Conservation (phyloP, 2,113 vertebrate species). For the Oryzias celebensis region DNA sequence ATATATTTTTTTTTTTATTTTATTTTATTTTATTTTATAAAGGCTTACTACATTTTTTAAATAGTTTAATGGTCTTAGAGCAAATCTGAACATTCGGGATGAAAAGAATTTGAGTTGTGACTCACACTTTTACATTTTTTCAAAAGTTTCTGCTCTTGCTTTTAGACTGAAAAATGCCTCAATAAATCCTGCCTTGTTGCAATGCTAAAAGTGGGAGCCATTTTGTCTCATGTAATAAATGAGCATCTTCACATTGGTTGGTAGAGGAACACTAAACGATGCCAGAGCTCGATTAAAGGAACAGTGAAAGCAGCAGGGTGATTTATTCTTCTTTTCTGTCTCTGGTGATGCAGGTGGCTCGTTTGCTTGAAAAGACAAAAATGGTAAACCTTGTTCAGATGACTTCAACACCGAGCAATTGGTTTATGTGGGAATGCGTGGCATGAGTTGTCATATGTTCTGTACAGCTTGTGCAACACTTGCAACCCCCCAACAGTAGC, state of each 20-base stretch:
- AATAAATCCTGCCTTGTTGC: constrained; percentile 45
- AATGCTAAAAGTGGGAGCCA: constrained; percentile 39
- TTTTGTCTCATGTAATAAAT: constrained; percentile 67
- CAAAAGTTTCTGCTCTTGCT: no score
- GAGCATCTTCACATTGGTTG: constrained; percentile 61
- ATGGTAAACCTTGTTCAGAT: no score
- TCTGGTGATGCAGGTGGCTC: constrained; percentile 28
- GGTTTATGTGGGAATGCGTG: constrained; percentile 28
- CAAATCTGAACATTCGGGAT: no score
- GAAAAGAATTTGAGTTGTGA: no score
- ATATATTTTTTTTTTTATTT: no score
- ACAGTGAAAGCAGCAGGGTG: constrained; percentile 60
- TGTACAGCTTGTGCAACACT: constrained; percentile 23
- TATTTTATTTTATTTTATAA: no score
- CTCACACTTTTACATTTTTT: no score
- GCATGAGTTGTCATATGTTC: constrained; percentile 51
- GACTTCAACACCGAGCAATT: no score
- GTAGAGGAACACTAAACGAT: constrained; percentile 51
- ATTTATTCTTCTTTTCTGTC: constrained; percentile 59
- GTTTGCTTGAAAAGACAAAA: constrained; percentile 23
- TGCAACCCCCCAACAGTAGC: constrained; percentile 22
- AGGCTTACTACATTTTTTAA: no score
- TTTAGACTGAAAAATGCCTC: background rate
- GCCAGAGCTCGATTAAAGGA: constrained; percentile 58
- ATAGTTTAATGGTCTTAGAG: no score